phyloP scores from a whole-genome alignment of 2,113 vertebrate species.

The Brachyhypopomus occidentalis region DNA sequence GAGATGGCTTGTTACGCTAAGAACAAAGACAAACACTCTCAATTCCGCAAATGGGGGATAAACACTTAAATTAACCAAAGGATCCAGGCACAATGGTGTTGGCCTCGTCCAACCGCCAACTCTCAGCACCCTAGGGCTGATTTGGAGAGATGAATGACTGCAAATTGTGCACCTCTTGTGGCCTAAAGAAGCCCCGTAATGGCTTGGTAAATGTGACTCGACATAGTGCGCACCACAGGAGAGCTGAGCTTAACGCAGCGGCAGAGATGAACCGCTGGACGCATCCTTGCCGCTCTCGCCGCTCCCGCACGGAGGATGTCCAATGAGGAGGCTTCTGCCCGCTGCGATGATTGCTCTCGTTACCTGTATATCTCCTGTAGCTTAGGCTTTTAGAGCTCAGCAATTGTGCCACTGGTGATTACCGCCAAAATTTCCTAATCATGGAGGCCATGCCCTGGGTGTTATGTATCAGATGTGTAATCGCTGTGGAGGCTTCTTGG shows the following conservation, averaged over 20 bases:
- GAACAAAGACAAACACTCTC: slow-evolving; percentile 34
- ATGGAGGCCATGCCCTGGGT: slow-evolving; percentile 18
- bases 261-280: slow-evolving; percentile 42
- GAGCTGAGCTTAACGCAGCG: slow-evolving; percentile 32
- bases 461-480: slow-evolving; percentile 32
- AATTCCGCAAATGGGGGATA: slow-evolving; percentile 32
- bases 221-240: slow-evolving; percentile 44
- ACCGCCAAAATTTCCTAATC: slow-evolving; percentile 24
- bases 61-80: slow-evolving; percentile 34
- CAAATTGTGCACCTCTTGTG: slow-evolving; percentile 44
- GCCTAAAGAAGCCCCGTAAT: slow-evolving; percentile 45
- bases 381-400: slow-evolving; percentile 42
- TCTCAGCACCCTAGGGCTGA: slow-evolving; percentile 34
- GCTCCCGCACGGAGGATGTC: slow-evolving; percentile 43
- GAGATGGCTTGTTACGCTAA: slow-evolving; percentile 28
- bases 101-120: slow-evolving; percentile 29
- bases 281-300: slow-evolving; percentile 25
- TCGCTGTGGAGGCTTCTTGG: slow-evolving; percentile 9
- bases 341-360: slow-evolving; percentile 55
- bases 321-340: slow-evolving; percentile 48
- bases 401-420: slow-evolving; percentile 38
- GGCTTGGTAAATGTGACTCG: slow-evolving; percentile 47
- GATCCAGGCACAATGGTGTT: slow-evolving; percentile 34
- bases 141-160: slow-evolving; percentile 40
- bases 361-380: slow-evolving; percentile 34